Base-by-base conservation (phyloP, 2,888 invertebrate genomes). In the Tuta absoluta region DNA sequence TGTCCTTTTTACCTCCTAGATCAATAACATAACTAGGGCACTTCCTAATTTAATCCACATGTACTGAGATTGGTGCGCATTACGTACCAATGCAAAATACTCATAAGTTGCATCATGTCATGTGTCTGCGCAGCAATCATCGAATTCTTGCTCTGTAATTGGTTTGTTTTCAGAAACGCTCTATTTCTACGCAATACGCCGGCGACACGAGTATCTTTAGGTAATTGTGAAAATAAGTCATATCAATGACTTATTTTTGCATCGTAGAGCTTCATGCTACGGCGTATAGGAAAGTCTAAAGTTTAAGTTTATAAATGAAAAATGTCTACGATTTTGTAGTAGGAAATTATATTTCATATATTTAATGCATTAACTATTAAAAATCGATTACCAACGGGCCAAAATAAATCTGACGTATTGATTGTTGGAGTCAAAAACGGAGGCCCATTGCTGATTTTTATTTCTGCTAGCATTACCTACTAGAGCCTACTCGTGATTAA, bases 141-240 rank as follows among this genome's bases (percentile, higher is more conserved):
- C 37, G 37, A 58, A 58, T 58, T 37, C 58, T 58, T 58, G 58
- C 21, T 38, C 58, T 14, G 17, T 37, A 38, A 37, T 58, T 19
- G 19, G 21, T 21, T 58, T 58, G 38, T 58, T 41, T 57, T 58
- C 21, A 58, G 58, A 58, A 57, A 38, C 19, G 19, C n/a, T 56
- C 24, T 33, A 65, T 33, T 63, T 58, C 38, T 49, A 41, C 24
- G 56, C 33, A 56, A 33, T 56, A 24, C 8, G 10, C 3, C 4
- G n/a, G 8, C n/a, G 17, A 33, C 56, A 56, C 56, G 28, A 33
- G 53, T 33, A 21, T 21, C 12, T 56, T 17, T 33, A n/a, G n/a
- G n/a, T n/a, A 28, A 23, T 56, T 17, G 28, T 24, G n/a, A 2
- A 2, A 4, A 48, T 17, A 19, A 17, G 1, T 17, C 33, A 17